Evolutionary conservation across 2,797 vertebrate genomes (phyloP), one percentile per base, ranked within the genome.

Genomic region (Pseudomugil tenellus): DNA sequence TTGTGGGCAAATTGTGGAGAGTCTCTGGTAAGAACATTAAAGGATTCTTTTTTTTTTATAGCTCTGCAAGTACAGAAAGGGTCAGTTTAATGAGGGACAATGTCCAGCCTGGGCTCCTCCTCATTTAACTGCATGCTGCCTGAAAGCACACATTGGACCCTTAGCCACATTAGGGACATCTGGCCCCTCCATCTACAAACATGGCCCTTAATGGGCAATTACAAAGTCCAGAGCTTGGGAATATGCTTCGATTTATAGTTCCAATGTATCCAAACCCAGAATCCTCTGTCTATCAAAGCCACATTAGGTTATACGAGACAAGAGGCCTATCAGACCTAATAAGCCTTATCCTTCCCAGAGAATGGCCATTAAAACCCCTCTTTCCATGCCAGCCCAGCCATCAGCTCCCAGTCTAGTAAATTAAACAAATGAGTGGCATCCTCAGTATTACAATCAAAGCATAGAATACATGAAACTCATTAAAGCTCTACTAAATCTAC

Each of bases 11-110:
- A 92, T 80, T 84, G 90, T 81, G 77, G 78, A 67, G 86, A 83
- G 88, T 87, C 85, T 89, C 91, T 91, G 92, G 76, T 92, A 92
- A 91, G 87, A 90, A 89, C 94, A 94, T 94, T 93, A 93, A 91
- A 87, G 69, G 57, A 46, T 3, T 46, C 41, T 26, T 26, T 49
- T 49, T 83, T 70, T 83, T 88, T 93, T 92, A 92, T 81, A 66
- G 71, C 72, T 87, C 87, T 84, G 66, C 79, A 64, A 77, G 87
- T 74, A 67, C 72, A 85, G 86, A 81, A 72, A 67, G 71, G 82
- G 87, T 83, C 85, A 65, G 62, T 88, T 92, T 94, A 94, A 94
- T 92, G 92, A 94, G 89, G 73, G 87, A 77, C 84, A 81, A 80
- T 85, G 91, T 92, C 90, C 91, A 86, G 81, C 79, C 83, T 49